Evolutionary conservation across 2,113 vertebrate species (phyloP), one percentile per base, ranked within the genome.

Genomic region (Porphyrio hochstetteri): DNA sequence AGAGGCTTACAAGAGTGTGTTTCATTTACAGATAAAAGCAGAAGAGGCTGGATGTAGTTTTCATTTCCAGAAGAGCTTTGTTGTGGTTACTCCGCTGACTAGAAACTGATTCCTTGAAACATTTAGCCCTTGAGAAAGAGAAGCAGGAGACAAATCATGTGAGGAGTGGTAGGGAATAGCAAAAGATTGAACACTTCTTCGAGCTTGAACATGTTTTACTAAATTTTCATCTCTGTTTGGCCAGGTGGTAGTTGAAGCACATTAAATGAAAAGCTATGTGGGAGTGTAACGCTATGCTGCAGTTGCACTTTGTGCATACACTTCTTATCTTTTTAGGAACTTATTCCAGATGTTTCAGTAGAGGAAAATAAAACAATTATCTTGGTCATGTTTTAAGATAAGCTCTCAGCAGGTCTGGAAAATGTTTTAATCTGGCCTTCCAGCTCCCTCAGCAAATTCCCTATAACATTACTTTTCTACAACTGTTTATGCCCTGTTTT

Each of bases 251-350:
- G 93, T 74, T 87, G 46, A 64, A 97, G 79, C 60, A 79, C 94
- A 95, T 96, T 97, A 94, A 92, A 94, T 70, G 86, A 92, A 96
- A 97, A 90, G 59, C 52, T 72, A 75, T 13, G 93, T 91, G 82
- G 93, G 88, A 97, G 85, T 81, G 88, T 74, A 96, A 92, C 52
- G 33, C 94, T 72, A 44, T 33, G 74, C 88, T 86, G 64, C 88
- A 72, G 75, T 96, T 96, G 89, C 82, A 84, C 87, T 89, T 81
- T 69, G 83, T 86, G 91, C 76, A 52, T 53, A 91, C 35, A 71
- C 60, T 93, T 94, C 95, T 96, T 97, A 97, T 95, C 96, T 96
- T 82, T 81, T 81, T 52, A 95, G 94, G 76, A 97, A 97, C 92
- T 97, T 82, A 48, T 64, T 96, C 95, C 95, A 96, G 91, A 96